Evolutionary conservation across 2,888 invertebrate species (phyloP), one percentile per base, ranked within the genome.

Genomic region (Argyra leucocephala): DNA sequence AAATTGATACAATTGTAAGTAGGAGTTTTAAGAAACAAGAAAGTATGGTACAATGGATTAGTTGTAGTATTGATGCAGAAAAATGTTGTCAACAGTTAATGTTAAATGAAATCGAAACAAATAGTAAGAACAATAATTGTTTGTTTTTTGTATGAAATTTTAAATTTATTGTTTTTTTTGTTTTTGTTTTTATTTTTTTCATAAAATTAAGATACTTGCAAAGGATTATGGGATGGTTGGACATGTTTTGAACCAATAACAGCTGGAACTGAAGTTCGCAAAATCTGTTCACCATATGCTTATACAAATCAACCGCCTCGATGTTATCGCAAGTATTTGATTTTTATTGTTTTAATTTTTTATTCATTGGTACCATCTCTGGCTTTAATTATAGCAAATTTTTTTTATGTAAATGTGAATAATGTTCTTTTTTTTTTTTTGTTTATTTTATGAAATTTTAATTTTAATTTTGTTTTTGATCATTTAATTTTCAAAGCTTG

Each of bases 141-240:
- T 61, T 57, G 22, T n/a, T n/a, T n/a, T n/a, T n/a, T n/a, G n/a
- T n/a, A n/a, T n/a, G n/a, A n/a, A 21, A n/a, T 48, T 31, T 67
- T 62, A 22, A 66, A n/a, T 61, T 65, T 57, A 58, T n/a, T n/a
- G n/a, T n/a, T n/a, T n/a, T n/a, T 12, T 58, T 15, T 1, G 2
- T 15, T 58, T 9, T 59, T 18, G 31, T 18, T 37, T 37, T 59
- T 15, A 10, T 37, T 12, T 7, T 23, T 48, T 62, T 26, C 2
- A 22, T 57, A 21, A 57, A 10, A 3, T 66, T 61, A 64, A 23
- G 70, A 74, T 65, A 68, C 69, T 31, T 87, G 87, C 73, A 82
- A 82, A 18, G 76, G 83, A 1, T 82, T 84, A 0, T 87, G 86
- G 81, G 87, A 87, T 69, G 86, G 82, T 0, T 88, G 86, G 86